Evolutionary conservation across 1,140 invertebrate genomes (phyloP).

Genomic region (Brachionus rotundiformis): DNA sequence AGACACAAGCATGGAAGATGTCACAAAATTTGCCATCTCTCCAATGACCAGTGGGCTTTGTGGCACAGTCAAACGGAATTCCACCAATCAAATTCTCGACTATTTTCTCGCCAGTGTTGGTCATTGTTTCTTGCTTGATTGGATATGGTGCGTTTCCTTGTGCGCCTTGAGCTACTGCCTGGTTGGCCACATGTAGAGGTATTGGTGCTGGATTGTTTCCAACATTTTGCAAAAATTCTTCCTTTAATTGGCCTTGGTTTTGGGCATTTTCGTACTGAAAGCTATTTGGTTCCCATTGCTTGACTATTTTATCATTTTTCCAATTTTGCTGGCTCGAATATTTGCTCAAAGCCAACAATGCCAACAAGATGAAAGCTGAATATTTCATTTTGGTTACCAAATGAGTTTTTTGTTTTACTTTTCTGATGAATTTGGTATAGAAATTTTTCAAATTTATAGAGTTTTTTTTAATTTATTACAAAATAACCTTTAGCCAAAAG

Average conservation of each 20-base stretch:
- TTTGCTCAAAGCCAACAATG: background rate
- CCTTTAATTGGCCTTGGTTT: background rate
- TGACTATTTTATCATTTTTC: constrained; percentile 47
- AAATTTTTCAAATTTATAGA: background rate
- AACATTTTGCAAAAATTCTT: background rate
- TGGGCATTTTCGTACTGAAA: background rate
- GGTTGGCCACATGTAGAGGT: background rate
- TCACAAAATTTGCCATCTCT: constrained; percentile 44
- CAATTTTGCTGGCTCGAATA: constrained; percentile 12
- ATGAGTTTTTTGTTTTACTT: background rate
- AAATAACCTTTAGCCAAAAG: background rate
- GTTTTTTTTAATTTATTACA: background rate
- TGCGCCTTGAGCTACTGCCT: background rate
- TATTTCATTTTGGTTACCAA: background rate
- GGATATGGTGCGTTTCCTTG: background rate
- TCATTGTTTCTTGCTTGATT: constrained; percentile 37
- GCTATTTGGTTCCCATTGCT: constrained; percentile 6
- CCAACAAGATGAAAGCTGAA: constrained; percentile 1
- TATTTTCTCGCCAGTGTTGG: constrained; percentile 44
- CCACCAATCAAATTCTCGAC: constrained; percentile 45
- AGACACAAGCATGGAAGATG: constrained; percentile 48
- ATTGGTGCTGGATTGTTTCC: background rate
- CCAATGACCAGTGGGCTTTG: constrained; percentile 21
- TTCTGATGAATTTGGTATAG: background rate
- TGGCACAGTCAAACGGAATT: constrained; percentile 43